Conservation (phyloP, 2,888 invertebrate species). For the Drosophila macrospina region DNA sequence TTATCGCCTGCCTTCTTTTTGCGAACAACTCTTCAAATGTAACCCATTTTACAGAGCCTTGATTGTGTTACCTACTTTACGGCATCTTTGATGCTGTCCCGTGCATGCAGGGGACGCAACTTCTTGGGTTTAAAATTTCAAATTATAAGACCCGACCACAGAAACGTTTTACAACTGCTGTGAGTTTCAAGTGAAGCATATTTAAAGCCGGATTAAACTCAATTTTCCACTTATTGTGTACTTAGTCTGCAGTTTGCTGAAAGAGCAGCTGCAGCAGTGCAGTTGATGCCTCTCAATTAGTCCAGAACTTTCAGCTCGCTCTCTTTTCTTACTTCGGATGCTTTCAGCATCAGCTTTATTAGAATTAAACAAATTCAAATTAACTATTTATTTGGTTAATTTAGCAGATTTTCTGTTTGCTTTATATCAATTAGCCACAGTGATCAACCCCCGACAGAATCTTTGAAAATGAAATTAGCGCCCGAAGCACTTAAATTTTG, state of each 20-base stretch:
- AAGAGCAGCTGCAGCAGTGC: background rate
- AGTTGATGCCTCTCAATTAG: background rate
- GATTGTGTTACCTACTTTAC: slow-evolving; percentile 34
- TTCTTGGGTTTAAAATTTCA: slow-evolving; percentile 23
- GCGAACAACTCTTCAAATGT: slow-evolving; percentile 12
- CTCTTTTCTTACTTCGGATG: background rate
- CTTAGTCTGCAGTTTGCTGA: slow-evolving; percentile 4
- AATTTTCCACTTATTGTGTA: slow-evolving; percentile 12
- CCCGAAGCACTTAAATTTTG: slow-evolving; percentile 36
- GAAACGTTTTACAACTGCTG: slow-evolving; percentile 25
- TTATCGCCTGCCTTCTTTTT: slow-evolving; percentile 16
- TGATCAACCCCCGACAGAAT: slow-evolving; percentile 6
- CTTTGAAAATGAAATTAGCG: slow-evolving; percentile 1
- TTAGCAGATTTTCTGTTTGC: background rate
- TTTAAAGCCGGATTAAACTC: slow-evolving; percentile 31
- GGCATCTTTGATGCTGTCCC: slow-evolving; percentile 20
- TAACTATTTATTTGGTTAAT: slow-evolving; percentile 20
- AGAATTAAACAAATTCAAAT: slow-evolving; percentile 2
- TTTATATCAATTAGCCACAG: slow-evolving; percentile 5
- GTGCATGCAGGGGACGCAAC: slow-evolving; percentile 12
- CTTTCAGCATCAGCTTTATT: background rate
- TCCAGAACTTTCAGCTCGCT: background rate
- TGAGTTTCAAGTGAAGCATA: slow-evolving; percentile 19
- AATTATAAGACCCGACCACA: slow-evolving; percentile 33
- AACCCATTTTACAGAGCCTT: slow-evolving; percentile 4